Conservation (phyloP, 2,797 vertebrate genomes). For the Acrossocheilus wenchowensis region DNA sequence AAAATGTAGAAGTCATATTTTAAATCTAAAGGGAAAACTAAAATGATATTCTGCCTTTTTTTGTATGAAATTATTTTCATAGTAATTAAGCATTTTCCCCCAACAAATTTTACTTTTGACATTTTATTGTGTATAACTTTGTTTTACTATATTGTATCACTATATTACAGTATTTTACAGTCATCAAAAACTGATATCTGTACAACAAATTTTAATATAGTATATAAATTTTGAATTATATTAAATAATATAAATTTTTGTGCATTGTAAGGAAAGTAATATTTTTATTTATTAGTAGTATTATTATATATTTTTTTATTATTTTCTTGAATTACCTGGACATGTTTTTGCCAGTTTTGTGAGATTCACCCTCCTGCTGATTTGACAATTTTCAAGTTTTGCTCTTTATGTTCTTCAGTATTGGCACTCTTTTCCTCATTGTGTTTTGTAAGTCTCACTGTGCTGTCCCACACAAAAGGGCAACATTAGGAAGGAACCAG, state of each 20-base stretch:
- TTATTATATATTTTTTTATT: background rate
- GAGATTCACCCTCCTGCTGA: background rate
- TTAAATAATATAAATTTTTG: background rate
- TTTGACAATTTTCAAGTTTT: background rate
- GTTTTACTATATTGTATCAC: background rate
- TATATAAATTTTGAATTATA: background rate
- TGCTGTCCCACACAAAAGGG: constrained; percentile 31
- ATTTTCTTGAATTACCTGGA: background rate
- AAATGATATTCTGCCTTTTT: background rate
- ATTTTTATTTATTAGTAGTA: background rate
- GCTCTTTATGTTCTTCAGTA: background rate
- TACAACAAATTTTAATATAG: background rate
- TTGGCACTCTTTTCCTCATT: constrained; percentile 18
- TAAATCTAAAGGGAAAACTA: background rate
- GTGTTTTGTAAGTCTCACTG: constrained; percentile 24
- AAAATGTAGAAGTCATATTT: background rate
- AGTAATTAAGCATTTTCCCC: background rate
- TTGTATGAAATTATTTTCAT: background rate
- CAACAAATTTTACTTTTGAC: too few relatives aligned
- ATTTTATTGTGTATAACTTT: too few relatives aligned
- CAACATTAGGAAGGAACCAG: constrained; percentile 36
- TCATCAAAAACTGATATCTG: background rate
- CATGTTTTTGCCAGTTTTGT: background rate
- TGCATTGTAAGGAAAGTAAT: background rate
- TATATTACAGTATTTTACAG: background rate